Evolutionary conservation across 2,113 vertebrate genomes (phyloP).

Genomic region (Bambusicola thoracicus): DNA sequence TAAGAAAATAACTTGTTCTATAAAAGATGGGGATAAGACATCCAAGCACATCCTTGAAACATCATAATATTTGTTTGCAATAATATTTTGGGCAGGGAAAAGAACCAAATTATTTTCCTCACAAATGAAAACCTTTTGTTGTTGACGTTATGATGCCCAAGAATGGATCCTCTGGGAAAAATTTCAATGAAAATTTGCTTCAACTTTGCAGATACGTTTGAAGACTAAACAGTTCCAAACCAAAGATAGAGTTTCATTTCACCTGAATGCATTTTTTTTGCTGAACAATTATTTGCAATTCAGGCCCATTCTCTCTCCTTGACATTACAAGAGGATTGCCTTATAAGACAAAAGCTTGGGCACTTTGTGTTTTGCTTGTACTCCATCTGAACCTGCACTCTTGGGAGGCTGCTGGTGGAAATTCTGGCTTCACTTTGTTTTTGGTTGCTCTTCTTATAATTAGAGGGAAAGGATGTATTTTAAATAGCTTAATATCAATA

Average conservation of each 20-base stretch:
- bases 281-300: neutral
- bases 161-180: neutral
- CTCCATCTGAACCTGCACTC: neutral
- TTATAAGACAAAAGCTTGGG: neutral
- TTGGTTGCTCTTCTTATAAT: neutral
- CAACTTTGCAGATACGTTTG: neutral
- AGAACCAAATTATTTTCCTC: neutral
- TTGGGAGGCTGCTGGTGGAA: neutral
- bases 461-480: constrained; percentile 1
- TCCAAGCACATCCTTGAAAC: neutral
- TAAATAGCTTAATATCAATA: constrained; percentile 3
- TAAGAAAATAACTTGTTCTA: neutral
- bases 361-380: neutral
- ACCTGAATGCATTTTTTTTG: neutral
- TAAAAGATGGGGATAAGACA: neutral
- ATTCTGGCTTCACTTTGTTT: neutral
- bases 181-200: neutral
- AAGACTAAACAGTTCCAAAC: neutral
- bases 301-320: neutral
- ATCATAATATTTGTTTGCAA: neutral
- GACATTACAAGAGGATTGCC: neutral
- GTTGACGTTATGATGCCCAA: neutral
- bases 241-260: neutral
- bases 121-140: neutral
- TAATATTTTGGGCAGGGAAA: neutral